Base-by-base conservation (phyloP, 2,113 vertebrate species). In the Polypterus senegalus region DNA sequence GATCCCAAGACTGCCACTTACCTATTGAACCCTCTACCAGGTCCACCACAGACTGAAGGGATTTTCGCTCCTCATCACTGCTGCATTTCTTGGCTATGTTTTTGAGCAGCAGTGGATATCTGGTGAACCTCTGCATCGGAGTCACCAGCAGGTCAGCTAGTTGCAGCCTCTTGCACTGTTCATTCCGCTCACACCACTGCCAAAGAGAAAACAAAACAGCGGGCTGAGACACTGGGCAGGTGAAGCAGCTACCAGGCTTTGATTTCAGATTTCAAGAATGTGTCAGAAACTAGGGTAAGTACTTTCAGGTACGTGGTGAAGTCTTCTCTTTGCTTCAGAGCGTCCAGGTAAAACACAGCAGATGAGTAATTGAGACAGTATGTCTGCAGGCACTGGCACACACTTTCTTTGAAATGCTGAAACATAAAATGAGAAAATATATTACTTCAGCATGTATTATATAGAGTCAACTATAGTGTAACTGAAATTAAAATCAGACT, bases 361-460 rank as follows among this genome's bases (percentile, higher is more conserved):
- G 90, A 77, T 6, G 91, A 83, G 72, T 97, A 94, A 74, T 94
- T 95, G 66, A 92, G 85, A 73, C 91, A 95, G 78, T 94, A 94
- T 64, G 86, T 90, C 76, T 96, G 90, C 65, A 94, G 88, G 67
- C 83, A 89, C 73, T 87, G 85, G 70, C 91, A 94, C 57, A 96
- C 80, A 65, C 84, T 84, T 49, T 87, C 88, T 62, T 73, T 76
- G 76, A 96, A 94, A 54, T 89, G 80, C 71, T 78, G 70, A 70
- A 66, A 76, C 61, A 76, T 4, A 66, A 63, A 54, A 63, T 10
- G 4, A 67, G 67, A 10, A 10, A 27, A 47, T 3, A 27, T 27
- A 27, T 27, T 27, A 27, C 27, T 27, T 27, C 2, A 27, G 27
- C 27, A 27, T 27, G 27, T 27, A 27, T 27, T 27, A 27, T 27